Base-by-base conservation (phyloP, 2,888 invertebrate genomes). In the Daptonema setosum region DNA sequence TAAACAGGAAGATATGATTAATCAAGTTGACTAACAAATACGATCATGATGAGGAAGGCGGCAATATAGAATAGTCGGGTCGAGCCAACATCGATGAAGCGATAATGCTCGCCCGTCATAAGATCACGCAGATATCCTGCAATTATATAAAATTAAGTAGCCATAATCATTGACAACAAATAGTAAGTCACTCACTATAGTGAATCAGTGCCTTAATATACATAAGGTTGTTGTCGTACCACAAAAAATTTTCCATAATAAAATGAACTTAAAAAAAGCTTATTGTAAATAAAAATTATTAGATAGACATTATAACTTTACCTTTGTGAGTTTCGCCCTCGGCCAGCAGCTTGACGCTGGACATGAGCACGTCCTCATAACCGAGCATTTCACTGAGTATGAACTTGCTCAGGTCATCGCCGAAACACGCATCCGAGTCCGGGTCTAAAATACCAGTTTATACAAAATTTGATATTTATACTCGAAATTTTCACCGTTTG, bases 281-380 rank as follows among this genome's bases (percentile, higher is more conserved):
- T n/a, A n/a, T n/a, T n/a, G n/a, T n/a, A n/a, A n/a, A n/a, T n/a
- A n/a, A n/a, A n/a, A n/a, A n/a, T n/a, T n/a, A n/a, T n/a, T n/a
- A n/a, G n/a, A n/a, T n/a, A n/a, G n/a, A n/a, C n/a, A n/a, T n/a
- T n/a, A n/a, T n/a, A n/a, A n/a, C 26, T 54, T 54, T 59, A 74
- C 93, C 95, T 74, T 91, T 91, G 73, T 91, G 90, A 65, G 91
- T 86, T 70, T 95, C 91, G 64, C 87, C 82, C 71, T 93, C 91
- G 1, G 93, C 93, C 61, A 97, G 75, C 1, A 83, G 82, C 73
- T 93, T 90, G 57, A 97, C 85, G 54, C 90, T 88, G 0, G 91
- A 84, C 87, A 95, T 90, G 1, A 99, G 76, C 58, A 97, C 75
- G 71, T 97, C 95, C 70, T 97, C 93, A 67, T 95, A 97, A 29